phyloP scores from a whole-genome alignment of 2,888 invertebrate species.

The Sepioteuthis lessoniana region DNA sequence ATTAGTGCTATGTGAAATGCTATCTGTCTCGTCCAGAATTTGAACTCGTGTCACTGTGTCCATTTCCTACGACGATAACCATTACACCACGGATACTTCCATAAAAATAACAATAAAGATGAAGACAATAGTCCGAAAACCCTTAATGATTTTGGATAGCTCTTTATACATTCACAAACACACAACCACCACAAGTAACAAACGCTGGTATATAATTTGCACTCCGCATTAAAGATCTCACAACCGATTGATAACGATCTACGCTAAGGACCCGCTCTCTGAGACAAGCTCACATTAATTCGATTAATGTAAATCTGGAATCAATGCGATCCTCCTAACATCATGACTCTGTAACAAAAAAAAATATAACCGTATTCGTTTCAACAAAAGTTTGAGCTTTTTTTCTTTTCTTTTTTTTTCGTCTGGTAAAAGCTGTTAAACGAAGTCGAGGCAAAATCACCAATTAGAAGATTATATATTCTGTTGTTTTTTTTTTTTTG shows the following conservation, averaged over 20 bases:
- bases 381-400: neutral
- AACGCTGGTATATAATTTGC: neutral
- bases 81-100: too few species aligned
- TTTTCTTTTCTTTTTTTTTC: neutral
- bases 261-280: neutral
- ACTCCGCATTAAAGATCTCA: neutral
- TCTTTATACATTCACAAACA: neutral
- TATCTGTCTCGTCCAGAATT: too few species aligned
- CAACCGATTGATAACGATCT: constrained; percentile 3
- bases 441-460: neutral
- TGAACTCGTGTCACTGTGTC: too few species aligned
- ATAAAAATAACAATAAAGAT: too few species aligned
- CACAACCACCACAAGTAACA: neutral
- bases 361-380: neutral
- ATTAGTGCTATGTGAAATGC: too few species aligned
- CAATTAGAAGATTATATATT: neutral
- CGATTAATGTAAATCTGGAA: neutral
- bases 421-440: neutral
- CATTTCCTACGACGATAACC: too few species aligned
- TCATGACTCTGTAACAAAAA: neutral
- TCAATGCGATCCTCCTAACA: neutral
- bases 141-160: too few species aligned
- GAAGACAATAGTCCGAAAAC: too few species aligned
- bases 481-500: neutral
- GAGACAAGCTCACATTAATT: neutral